Conservation (phyloP, 2,797 vertebrate species). For the Onychomys arenicola region DNA sequence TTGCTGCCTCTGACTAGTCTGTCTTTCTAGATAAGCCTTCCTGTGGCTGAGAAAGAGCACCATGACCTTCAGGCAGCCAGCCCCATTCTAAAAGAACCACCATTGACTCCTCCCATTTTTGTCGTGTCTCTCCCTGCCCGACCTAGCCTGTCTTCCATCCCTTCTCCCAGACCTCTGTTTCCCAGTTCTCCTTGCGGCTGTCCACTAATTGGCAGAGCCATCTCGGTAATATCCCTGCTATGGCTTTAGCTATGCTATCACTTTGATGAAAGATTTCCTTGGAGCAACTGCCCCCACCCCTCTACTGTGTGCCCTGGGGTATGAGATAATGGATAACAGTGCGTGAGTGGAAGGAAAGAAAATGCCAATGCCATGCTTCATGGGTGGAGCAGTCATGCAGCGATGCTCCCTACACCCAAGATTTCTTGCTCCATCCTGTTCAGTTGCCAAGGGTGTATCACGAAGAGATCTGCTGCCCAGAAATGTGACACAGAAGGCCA, state of each 20-base stretch:
- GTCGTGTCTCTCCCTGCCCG: fast-evolving
- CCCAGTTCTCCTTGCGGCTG: not conserved
- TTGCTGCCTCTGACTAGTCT: not conserved
- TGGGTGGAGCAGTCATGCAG: not conserved
- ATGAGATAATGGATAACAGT: fast-evolving
- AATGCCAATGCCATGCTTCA: not conserved
- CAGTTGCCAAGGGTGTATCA: not conserved
- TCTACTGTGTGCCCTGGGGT: not conserved
- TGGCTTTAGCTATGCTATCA: conserved; percentile 54
- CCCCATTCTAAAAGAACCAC: not conserved
- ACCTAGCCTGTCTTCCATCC: not conserved
- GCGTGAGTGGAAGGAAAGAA: not conserved
- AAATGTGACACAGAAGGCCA: not conserved
- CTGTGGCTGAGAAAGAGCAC: not conserved
- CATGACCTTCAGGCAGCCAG: not conserved
- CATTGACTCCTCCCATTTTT: not conserved
- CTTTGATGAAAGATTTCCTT: conserved; percentile 64
- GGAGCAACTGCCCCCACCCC: not conserved
- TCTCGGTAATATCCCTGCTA: conserved; percentile 34
- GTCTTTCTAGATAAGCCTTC: not conserved
- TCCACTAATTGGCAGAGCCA: conserved; percentile 43
- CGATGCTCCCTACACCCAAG: no score
- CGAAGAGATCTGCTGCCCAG: not conserved
- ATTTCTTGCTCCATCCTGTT: not conserved
- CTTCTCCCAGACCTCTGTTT: conserved; percentile 1